A percentile compares a stretch with the other conserved stretches of the same genome.
phyloP scores from a whole-genome alignment of 2,888 invertebrate species.

The Himalopsyche tibetana region DNA sequence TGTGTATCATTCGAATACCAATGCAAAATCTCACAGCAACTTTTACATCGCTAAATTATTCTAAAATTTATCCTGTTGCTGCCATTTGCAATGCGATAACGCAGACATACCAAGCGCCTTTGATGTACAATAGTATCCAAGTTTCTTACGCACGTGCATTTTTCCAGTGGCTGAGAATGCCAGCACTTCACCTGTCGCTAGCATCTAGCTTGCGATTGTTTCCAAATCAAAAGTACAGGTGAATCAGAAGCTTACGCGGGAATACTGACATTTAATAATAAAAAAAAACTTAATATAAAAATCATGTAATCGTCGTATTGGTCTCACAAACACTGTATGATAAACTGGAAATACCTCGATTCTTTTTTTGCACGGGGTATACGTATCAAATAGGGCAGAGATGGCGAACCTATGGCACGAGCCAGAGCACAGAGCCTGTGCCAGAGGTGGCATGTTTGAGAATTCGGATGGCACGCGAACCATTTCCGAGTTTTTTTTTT shows the following conservation, averaged over 20 bases:
- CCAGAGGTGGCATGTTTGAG: too few relatives aligned
- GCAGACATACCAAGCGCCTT: neutral
- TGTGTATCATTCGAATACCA: neutral
- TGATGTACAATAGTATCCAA: neutral
- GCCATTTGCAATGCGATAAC: neutral
- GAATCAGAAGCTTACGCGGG: neutral
- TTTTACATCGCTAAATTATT: neutral
- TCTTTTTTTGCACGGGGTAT: too few relatives aligned
- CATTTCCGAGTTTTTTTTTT: too few relatives aligned
- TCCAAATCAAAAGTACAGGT: conserved; percentile 46
- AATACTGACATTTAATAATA: neutral
- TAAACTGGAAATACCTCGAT: too few relatives aligned
- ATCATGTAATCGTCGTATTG: too few relatives aligned
- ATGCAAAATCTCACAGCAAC: neutral
- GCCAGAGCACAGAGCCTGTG: too few relatives aligned
- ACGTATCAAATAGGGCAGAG: too few relatives aligned
- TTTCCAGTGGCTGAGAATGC: neutral
- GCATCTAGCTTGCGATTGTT: conserved; percentile 37
- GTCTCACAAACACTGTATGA: too few relatives aligned
- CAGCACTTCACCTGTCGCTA: conserved; percentile 10
- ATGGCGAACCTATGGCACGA: too few relatives aligned
- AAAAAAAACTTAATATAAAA: neutral
- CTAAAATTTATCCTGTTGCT: conserved; percentile 12
- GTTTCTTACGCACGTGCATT: neutral
- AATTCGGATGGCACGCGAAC: too few relatives aligned